A percentile compares a stretch with the other conserved stretches of the same genome.
These are phyloP conservation scores for Caenorhabditis angaria DNA, from an alignment of 2,888 invertebrate species.

Conservation along the genomic window DNA sequence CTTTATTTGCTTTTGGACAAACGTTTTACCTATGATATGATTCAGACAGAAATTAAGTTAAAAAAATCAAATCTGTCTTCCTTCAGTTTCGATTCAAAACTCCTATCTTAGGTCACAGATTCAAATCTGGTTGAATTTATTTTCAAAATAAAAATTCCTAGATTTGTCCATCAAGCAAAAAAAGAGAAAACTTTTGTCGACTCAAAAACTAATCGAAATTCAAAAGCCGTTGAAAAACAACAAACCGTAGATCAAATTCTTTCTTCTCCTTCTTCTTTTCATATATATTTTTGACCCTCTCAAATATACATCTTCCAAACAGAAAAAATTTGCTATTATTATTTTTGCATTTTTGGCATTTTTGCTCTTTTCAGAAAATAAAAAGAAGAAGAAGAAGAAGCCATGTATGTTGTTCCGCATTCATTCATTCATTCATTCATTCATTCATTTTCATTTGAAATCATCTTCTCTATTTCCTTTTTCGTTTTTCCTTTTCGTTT, in stretches of 20 bases:
- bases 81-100: too few relatives aligned
- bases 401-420: slow-evolving; percentile 2
- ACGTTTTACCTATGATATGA: too few relatives aligned
- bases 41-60: too few relatives aligned
- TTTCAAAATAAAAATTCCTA: too few relatives aligned
- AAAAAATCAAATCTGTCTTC: too few relatives aligned
- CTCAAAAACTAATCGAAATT: slow-evolving; percentile 1
- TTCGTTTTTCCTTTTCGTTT: neutral
- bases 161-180: too few relatives aligned
- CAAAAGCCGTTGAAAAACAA: neutral
- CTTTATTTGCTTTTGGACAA: too few relatives aligned
- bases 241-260: neutral
- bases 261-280: too few relatives aligned
- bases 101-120: too few relatives aligned
- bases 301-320: neutral
- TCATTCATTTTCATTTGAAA: slow-evolving; percentile 1
- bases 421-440: slow-evolving; percentile 1
- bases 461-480: neutral
- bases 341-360: neutral
- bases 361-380: neutral
- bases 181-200: too few relatives aligned
- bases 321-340: neutral
- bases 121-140: too few relatives aligned
- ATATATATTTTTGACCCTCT: neutral
- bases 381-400: neutral